Base-by-base conservation (phyloP, 2,113 vertebrate genomes). In the Apteryx mantelli region DNA sequence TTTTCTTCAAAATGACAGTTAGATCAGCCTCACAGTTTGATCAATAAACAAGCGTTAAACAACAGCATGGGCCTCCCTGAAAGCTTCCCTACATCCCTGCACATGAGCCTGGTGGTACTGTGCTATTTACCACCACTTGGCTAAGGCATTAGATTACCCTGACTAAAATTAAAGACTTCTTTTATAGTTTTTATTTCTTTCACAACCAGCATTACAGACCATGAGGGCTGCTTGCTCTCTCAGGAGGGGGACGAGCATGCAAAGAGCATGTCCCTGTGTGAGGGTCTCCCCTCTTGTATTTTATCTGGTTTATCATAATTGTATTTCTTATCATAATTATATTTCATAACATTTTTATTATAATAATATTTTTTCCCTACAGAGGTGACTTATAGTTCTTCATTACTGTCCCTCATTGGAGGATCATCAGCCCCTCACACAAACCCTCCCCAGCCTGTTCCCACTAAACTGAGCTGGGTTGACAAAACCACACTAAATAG, bases 101-200 rank as follows among this genome's bases (percentile, higher is more conserved):
- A 69, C 15, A 44, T 77, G 28, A 81, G 64, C 53, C 25, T 61
- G 66, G 26, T 80, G 66, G 36, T 74, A 89, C 78, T 70, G 78
- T 80, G 87, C 70, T 96, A 82, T 95, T 89, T 78, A 74, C 44
- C 64, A 80, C 44, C 2, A 3, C 63, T 95, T 92, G 87, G 89
- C 89, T 86, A 76, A 66, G 0, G 0, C 38, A 32, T 68, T 85
- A 93, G 70, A 92, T 84, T 34, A 86, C 60, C 71, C 89, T 89
- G 91, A 80, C 89, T 94, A 28, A 68, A 94, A 95, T 83, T 88
- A 85, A 95, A 95, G 82, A 69, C 46, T 48, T 48, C 16, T 48
- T 48, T 48, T 48, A 48, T 46, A 48, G 11, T 18, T 48, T 48
- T 48, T 19, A 48, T 48, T 5, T 73, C 93, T 89, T 95, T 96